Percentiles rank a stretch among this genome's conserved stretches.
These are phyloP conservation scores for Agraylea sexmaculata DNA, from an alignment of 1,140 invertebrate species.

Conservation along the genomic window DNA sequence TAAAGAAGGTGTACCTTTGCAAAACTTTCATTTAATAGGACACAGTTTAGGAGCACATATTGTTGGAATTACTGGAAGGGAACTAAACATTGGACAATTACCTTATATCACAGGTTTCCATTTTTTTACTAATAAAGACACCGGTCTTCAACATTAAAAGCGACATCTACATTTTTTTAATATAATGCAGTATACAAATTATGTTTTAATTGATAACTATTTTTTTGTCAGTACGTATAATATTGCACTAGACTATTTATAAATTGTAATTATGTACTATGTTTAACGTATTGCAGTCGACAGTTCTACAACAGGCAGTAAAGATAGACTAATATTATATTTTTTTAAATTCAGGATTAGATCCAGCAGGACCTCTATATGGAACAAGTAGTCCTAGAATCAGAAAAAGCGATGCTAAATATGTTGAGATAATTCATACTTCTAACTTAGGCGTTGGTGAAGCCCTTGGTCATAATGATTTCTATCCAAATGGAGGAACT, in stretches of 20 bases:
- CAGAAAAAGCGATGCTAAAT: conserved; percentile 40
- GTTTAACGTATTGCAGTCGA: background rate
- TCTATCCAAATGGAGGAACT: conserved; percentile 46
- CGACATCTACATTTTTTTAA: no score
- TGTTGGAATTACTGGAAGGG: conserved; percentile 35
- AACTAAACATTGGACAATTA: conserved; percentile 14
- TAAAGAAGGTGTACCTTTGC: conserved; percentile 24
- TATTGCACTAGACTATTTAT: conserved; percentile 2
- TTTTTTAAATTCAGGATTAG: conserved; percentile 27
- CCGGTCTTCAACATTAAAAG: no score
- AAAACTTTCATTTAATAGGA: conserved; percentile 40
- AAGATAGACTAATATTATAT: background rate
- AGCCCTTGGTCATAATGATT: conserved; percentile 45
- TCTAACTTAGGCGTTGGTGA: conserved; percentile 41
- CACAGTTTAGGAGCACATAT: conserved; percentile 49
- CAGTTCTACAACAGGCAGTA: background rate
- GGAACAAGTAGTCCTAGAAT: conserved; percentile 12
- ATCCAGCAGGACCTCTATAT: conserved; percentile 36
- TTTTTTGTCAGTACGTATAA: conserved; percentile 5
- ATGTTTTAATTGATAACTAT: conserved; percentile 1
- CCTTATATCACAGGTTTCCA: conserved; percentile 15
- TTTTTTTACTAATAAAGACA: no score
- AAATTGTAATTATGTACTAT: conserved; percentile 1
- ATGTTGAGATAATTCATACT: conserved; percentile 55
- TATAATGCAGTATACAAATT: no score